Conservation (phyloP, 37 sponge, comb jelly and placozoan species). For the Cliona cf. orientalis region DNA sequence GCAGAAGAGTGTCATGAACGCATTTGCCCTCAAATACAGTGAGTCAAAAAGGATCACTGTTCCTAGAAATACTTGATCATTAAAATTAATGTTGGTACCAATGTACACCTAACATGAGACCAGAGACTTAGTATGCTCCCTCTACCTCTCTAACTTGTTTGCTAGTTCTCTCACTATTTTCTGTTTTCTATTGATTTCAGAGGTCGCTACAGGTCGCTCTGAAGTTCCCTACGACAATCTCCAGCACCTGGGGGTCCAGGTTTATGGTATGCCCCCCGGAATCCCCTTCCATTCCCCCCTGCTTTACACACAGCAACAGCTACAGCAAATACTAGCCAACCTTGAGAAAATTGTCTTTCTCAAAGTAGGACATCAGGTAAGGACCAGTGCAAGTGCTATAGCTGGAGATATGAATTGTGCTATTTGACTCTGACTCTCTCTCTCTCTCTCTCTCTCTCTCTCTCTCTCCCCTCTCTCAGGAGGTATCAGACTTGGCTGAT, state of each 20-base stretch:
- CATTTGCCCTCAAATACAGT: slow-evolving; percentile 91
- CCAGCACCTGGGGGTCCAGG: slow-evolving; percentile 60
- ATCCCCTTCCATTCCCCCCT: slow-evolving; percentile 77
- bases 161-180: neutral
- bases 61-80: neutral
- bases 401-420: too few relatives aligned
- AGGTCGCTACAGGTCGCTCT: slow-evolving; percentile 75
- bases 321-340: slow-evolving; percentile 79
- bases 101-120: neutral
- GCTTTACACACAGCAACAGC: slow-evolving; percentile 80
- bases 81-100: too few relatives aligned
- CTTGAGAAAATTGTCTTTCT: slow-evolving; percentile 83
- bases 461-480: too few relatives aligned
- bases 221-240: slow-evolving; percentile 77
- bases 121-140: neutral
- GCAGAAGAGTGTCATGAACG: slow-evolving; percentile 81
- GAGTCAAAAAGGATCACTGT: slow-evolving; percentile 33
- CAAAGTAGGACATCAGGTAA: slow-evolving; percentile 43
- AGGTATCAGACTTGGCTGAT: too few relatives aligned
- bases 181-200: slow-evolving; percentile 30
- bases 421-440: too few relatives aligned
- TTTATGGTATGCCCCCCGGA: slow-evolving; percentile 79
- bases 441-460: too few relatives aligned
- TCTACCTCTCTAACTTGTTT: neutral
- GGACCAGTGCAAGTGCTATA: too few relatives aligned